Conservation (phyloP, 2,888 invertebrate species). For the Epistrophella euchroma region DNA sequence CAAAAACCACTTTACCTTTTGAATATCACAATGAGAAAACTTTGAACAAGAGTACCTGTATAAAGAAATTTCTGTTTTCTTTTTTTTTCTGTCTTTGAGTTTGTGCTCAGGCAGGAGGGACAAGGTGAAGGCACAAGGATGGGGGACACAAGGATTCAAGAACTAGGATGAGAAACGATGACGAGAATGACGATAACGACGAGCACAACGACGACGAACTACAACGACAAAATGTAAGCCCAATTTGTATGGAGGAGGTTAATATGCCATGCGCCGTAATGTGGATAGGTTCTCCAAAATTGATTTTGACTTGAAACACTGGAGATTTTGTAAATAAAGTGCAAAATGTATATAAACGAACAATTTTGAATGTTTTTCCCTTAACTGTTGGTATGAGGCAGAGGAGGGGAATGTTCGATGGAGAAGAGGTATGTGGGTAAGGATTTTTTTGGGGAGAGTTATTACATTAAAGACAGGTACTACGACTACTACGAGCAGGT, state of each 20-base stretch:
- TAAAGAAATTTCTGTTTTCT: conserved; percentile 34
- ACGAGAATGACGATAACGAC: background rate
- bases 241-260: conserved; percentile 72
- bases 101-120: background rate
- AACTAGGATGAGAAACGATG: conserved; percentile 8
- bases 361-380: conserved; percentile 65
- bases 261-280: conserved; percentile 70
- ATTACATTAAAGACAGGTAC: conserved; percentile 55
- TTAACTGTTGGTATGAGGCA: background rate
- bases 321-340: conserved; percentile 71
- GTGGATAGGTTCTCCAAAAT: conserved; percentile 72
- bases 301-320: conserved; percentile 73
- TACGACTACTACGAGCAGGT: conserved; percentile 14
- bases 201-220: conserved; percentile 11
- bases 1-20: conserved; percentile 60
- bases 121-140: background rate
- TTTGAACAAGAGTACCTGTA: conserved; percentile 1
- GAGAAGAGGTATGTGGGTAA: background rate
- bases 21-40: conserved; percentile 56
- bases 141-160: background rate
- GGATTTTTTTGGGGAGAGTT: conserved; percentile 55
- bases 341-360: conserved; percentile 64
- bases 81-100: conserved; percentile 11
- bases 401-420: background rate
- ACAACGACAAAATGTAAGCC: conserved; percentile 58